Evolutionary conservation across 2,113 vertebrate species (phyloP).

Genomic region (Chiloscyllium plagiosum): DNA sequence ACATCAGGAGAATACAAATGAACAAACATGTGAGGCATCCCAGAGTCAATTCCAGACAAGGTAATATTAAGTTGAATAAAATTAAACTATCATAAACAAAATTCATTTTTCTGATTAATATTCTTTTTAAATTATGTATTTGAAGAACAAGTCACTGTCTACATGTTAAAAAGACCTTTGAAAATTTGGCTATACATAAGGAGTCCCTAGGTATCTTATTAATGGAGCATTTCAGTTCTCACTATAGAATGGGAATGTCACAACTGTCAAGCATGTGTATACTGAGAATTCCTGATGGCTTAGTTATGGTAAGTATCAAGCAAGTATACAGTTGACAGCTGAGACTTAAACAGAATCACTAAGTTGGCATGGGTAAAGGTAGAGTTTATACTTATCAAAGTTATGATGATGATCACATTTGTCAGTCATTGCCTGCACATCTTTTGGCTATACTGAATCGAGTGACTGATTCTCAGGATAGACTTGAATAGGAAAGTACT

Average conservation of each 20-base stretch:
- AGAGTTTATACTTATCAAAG: conserved; percentile 4
- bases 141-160: neutral
- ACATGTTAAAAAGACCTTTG: neutral
- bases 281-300: neutral
- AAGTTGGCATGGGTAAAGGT: neutral
- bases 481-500: neutral
- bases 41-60: neutral
- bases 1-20: neutral
- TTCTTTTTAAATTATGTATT: neutral
- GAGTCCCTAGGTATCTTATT: conserved; percentile 5
- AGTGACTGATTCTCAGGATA: neutral
- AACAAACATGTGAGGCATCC: neutral
- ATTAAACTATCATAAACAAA: neutral
- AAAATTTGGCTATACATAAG: neutral
- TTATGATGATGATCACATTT: neutral
- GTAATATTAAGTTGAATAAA: neutral
- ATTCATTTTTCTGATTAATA: neutral
- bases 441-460: neutral
- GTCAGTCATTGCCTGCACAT: neutral
- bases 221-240: neutral
- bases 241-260: neutral
- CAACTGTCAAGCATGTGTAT: neutral
- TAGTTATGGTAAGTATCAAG: neutral
- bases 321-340: neutral
- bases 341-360: neutral